A percentile compares a stretch with the other conserved stretches of the same genome.
Evolutionary conservation across 2,888 invertebrate genomes (phyloP).

Genomic region (Ligdia adustata): DNA sequence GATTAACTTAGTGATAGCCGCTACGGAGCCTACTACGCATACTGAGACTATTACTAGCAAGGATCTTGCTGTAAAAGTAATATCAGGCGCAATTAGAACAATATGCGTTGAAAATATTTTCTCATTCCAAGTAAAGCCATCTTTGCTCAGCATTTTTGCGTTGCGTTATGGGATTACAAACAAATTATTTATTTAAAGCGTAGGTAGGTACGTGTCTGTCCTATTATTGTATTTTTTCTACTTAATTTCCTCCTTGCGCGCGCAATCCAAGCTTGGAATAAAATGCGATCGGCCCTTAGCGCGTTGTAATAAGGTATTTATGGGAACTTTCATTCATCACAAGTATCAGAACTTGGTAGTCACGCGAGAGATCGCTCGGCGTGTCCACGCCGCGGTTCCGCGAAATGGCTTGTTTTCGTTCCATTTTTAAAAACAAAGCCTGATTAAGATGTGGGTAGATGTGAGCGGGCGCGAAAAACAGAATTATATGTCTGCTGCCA

Average conservation of each 20-base stretch:
- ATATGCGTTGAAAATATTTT: no score
- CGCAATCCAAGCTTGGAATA: constrained; percentile 39
- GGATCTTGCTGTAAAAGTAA: no score
- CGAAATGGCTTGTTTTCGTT: constrained; percentile 52
- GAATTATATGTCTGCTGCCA: constrained; percentile 83
- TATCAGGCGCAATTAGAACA: no score
- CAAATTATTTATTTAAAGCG: no score
- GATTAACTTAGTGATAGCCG: no score
- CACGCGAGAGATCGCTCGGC: constrained; percentile 56
- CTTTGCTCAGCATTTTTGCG: no score
- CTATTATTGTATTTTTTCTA: background rate
- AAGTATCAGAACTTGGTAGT: constrained; percentile 53
- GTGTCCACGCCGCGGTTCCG: constrained; percentile 55
- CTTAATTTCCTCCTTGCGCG: constrained; percentile 44
- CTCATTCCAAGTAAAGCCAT: no score
- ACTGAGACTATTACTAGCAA: no score
- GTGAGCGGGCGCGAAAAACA: constrained; percentile 84
- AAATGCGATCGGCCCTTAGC: constrained; percentile 34
- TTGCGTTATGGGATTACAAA: no score
- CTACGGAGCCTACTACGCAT: no score
- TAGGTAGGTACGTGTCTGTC: no score
- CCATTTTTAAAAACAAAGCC: constrained; percentile 42
- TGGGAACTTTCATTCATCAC: constrained; percentile 56
- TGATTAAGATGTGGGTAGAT: constrained; percentile 83
- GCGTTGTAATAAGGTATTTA: constrained; percentile 32